Base-by-base conservation (phyloP, 2,113 vertebrate species). In the Mastomys coucha region DNA sequence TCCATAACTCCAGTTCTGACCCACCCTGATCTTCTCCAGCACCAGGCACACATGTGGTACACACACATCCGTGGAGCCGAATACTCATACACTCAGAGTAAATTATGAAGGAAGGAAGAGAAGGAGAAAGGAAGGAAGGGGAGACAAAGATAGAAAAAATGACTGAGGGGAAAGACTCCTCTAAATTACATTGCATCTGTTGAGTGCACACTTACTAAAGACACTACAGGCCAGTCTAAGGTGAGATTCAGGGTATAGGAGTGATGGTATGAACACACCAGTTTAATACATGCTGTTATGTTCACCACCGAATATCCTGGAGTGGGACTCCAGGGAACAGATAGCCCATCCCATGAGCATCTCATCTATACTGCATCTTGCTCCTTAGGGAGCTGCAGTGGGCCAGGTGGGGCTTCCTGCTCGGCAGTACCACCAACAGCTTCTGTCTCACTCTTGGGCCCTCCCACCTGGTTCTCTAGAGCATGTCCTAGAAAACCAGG, bases 401-500 rank as follows among this genome's bases (percentile, higher is more conserved):
- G 36, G 49, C 82, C 56, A 10, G 42, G 39, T 24, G 56, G 33
- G 60, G 3, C 69, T 56, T 75, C 82, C 82, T 45, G 3, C 56
- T 42, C 36, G 12, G 7, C 28, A 22, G 56, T n/a, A n/a, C 33
- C 39, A 16, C 58, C n/a, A 51, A 26, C 56, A n/a, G 42, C 67
- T 56, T 70, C 31, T 26, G 33, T 77, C 53, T 70, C 76, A 49
- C 28, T 84, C 86, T 36, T 39, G 39, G 45, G 7, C 63, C 69
- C 56, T 53, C 51, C 85, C 7, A 45, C 85, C 33, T 26, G 45
- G 9, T 19, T 36, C 14, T 58, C 67, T 2, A 11, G 3, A 67
- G 33, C 14, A 42, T 7, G 42, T 93, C 72, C 73, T 89, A 91
- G 93, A 77, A 80, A 91, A 53, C 51, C 82, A 85, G 33, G 82